Conservation (phyloP, 2,113 vertebrate genomes). For the Pitta sordida region DNA sequence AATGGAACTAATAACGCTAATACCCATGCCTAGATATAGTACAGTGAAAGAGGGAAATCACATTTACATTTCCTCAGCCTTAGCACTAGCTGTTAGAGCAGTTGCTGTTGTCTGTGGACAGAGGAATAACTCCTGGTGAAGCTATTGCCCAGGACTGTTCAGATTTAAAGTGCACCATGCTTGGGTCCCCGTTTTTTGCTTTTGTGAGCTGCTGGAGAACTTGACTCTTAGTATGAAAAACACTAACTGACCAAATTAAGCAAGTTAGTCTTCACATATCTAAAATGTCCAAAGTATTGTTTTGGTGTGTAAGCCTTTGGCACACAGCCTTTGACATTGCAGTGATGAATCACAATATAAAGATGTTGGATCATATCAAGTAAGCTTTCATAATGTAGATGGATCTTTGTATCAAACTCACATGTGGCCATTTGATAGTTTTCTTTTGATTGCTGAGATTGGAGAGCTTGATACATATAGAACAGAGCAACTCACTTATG, state of each 20-base stretch:
- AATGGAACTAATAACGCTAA: not conserved
- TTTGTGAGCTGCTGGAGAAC: not conserved
- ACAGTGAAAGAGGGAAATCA: not conserved
- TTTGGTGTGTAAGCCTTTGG: not conserved
- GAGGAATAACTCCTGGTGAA: not conserved
- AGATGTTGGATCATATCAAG: not conserved
- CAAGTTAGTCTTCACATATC: not conserved
- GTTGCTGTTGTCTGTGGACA: not conserved
- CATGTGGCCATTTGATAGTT: not conserved
- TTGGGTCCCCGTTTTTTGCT: not conserved
- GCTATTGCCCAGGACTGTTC: not conserved
- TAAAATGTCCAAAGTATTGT: not conserved
- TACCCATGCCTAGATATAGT: not conserved
- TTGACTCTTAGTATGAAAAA: not conserved
- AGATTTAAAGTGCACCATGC: not conserved
- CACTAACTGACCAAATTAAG: not conserved
- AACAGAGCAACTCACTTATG: not conserved
- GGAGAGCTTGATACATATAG: not conserved
- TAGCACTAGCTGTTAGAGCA: not conserved
- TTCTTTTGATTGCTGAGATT: not conserved
- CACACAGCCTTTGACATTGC: not conserved
- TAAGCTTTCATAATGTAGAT: not conserved
- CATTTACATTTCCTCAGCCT: not conserved
- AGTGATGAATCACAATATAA: not conserved
- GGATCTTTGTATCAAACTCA: not conserved